A percentile compares a stretch with the other conserved stretches of the same genome.
These are phyloP conservation scores for Tetragnatha versicolor DNA, from an alignment of 1,140 invertebrate species.

Conservation along the genomic window DNA sequence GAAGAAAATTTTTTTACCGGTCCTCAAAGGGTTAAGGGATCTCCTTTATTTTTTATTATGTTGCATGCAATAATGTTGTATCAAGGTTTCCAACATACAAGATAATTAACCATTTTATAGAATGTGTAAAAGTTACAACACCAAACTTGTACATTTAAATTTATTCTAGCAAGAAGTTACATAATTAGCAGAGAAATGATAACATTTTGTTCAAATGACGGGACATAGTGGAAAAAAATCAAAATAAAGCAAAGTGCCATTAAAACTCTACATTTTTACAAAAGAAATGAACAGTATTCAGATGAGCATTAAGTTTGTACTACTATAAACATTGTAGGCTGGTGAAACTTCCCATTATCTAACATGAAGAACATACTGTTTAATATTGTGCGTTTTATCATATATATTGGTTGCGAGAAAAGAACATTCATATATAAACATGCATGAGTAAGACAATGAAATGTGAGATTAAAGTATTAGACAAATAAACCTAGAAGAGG, in stretches of 20 bases:
- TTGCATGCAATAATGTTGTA: too few relatives aligned
- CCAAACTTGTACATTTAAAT: slow-evolving; percentile 24
- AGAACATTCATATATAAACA: background rate
- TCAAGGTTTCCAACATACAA: too few relatives aligned
- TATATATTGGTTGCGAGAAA: slow-evolving; percentile 4
- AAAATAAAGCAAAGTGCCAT: slow-evolving; percentile 21
- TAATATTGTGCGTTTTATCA: slow-evolving; percentile 47
- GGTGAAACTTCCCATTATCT: slow-evolving; percentile 9
- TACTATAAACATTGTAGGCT: slow-evolving; percentile 33
- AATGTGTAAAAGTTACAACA: too few relatives aligned
- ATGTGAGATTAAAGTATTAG: background rate
- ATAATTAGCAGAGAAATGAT: slow-evolving; percentile 34
- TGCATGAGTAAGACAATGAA: background rate
- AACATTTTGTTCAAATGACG: slow-evolving; percentile 52
- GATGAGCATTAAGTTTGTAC: slow-evolving; percentile 49
- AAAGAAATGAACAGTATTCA: slow-evolving; percentile 35
- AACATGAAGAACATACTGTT: slow-evolving; percentile 20
- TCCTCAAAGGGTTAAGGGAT: too few relatives aligned
- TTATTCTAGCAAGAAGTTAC: slow-evolving; percentile 36
- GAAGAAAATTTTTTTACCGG: too few relatives aligned
- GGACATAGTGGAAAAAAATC: slow-evolving; percentile 36
- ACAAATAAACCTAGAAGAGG: background rate
- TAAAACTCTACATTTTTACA: slow-evolving; percentile 28
- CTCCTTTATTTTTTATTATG: too few relatives aligned
- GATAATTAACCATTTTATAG: too few relatives aligned